Base-by-base conservation (phyloP, 1,140 invertebrate genomes). In the Kradibia gibbosae region DNA sequence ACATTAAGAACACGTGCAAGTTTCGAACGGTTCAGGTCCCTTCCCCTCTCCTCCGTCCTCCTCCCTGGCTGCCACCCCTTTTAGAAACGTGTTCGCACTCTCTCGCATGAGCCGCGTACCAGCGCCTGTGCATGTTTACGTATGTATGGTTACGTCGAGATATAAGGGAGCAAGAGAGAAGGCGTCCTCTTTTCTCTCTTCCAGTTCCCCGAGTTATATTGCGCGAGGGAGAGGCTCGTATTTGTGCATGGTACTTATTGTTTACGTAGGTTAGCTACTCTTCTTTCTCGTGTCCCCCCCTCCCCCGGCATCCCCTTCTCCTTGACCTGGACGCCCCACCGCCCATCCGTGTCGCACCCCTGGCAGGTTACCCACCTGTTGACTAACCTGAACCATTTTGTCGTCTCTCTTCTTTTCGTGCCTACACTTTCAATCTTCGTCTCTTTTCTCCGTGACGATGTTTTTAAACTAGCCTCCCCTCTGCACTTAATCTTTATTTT, bases 1-100 rank as follows among this genome's bases (percentile, higher is more conserved):
- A 91, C 90, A 88, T 91, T 89, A 90, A 87, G 88, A 91, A 91
- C 90, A 91, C 90, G 90, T 91, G 90, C 90, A 90, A 60, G 89
- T 89, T 89, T 89, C 86, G 87, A 89, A 89, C 89, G 87, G 89
- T 88, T 87, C 89, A 90, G 86, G 85, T 84, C 83, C 84, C 84
- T 84, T 83, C 79, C 70, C 45, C 62, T 15, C 39, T 7, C 70
- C n/a, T 31, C 17, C 25, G 34, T 62, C 55, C 25, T 55, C 53
- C 74, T 28, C 60, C 48, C n/a, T 65, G 7, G 5, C 62, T 1
- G 2, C 22, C 70, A 60, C 31, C 65, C 48, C 73, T 60, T 71
- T 76, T 28, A 48, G 85, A 85, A 88, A 89, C 86, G 87, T 86
- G 87, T 88, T 87, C 85, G 83, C 84, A 86, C 87, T 87, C 85